phyloP scores from a whole-genome alignment of 2,888 invertebrate genomes.

The Marronus borbonicus region DNA sequence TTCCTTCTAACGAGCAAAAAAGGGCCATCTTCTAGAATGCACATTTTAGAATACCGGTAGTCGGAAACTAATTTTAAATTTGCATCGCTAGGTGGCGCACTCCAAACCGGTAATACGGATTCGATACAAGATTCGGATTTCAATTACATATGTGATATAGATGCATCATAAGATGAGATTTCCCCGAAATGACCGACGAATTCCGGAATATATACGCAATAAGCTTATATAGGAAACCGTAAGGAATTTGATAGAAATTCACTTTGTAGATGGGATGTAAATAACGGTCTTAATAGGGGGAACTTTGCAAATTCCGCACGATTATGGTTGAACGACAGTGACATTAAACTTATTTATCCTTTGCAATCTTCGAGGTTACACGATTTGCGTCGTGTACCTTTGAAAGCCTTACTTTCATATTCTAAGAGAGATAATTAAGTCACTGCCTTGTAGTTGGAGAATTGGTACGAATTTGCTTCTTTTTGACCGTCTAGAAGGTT shows the following conservation, averaged over 20 bases:
- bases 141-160: not conserved
- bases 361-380: not conserved
- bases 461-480: not conserved
- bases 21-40: too few relatives aligned
- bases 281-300: constrained; percentile 16
- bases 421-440: not conserved
- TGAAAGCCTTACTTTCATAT: not conserved
- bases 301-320: not conserved
- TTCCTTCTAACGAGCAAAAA: too few relatives aligned
- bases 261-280: constrained; percentile 24
- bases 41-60: too few relatives aligned
- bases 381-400: not conserved
- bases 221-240: not conserved
- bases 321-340: constrained; percentile 4
- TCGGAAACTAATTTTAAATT: too few relatives aligned
- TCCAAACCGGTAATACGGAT: too few relatives aligned
- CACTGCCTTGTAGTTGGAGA: not conserved
- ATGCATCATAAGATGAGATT: not conserved
- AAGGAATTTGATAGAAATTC: constrained; percentile 34
- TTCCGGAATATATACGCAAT: not conserved
- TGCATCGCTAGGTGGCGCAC: too few relatives aligned
- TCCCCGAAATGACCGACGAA: not conserved
- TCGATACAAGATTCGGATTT: too few relatives aligned
- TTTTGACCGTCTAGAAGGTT: too few relatives aligned
- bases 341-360: constrained; percentile 2